Evolutionary conservation across 2,888 invertebrate genomes (phyloP), one percentile per base, ranked within the genome.

Genomic region (Parnassius mnemosyne): DNA sequence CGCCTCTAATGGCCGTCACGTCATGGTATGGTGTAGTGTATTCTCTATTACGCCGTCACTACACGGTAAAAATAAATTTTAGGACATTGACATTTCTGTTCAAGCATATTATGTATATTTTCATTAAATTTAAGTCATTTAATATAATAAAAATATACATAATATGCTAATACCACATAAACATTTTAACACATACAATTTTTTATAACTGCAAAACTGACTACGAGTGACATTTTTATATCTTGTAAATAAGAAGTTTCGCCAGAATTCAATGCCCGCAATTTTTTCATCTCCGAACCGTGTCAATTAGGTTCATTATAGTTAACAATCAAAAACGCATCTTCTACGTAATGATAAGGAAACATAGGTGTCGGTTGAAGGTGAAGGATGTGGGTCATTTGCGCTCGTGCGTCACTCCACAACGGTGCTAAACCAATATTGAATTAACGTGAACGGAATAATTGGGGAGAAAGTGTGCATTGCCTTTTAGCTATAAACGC

Each of bases 391-490:
- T 86, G 74, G 83, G 84, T 79, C 84, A 78, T 62, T 70, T 66
- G 70, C 68, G 68, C 71, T 70, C 73, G 70, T 76, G 71, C 79
- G 80, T 77, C 74, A 70, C 72, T 69, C 69, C 70, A 71, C 73
- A 81, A 82, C 80, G 75, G 80, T 80, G 85, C 77, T 86, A 83
- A 84, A 80, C 83, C 79, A 90, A 91, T 89, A 89, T 90, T 89
- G 85, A 87, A 85, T 83, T 86, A 87, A 85, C 89, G 83, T 78
- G 82, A 71, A 76, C 83, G 68, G 85, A 88, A 89, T 88, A 85
- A 88, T 85, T 85, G 84, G 73, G 72, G 87, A 84, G 89, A 90
- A 89, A 89, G 89, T 61, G 53, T 62, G 53, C 59, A 47, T 65
- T 53, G 46, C 55, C 47, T 60, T 56, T 63, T 65, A 63, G 53